phyloP scores from a whole-genome alignment of 2,888 invertebrate genomes.

The Cheilosia vernalis region DNA sequence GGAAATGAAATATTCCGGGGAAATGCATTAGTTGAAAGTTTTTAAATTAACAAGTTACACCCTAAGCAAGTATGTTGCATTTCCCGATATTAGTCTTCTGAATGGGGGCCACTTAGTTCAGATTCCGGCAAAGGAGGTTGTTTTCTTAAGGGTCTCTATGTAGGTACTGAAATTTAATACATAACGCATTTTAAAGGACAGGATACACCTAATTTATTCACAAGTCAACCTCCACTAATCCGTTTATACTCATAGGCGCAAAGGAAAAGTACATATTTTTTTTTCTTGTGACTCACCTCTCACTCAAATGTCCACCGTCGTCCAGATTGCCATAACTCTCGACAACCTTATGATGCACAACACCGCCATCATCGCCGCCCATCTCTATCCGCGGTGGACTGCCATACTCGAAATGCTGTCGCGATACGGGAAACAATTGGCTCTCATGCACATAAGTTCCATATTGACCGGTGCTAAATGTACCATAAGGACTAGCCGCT shows the following conservation, averaged over 20 bases:
- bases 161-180: too few relatives aligned
- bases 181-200: too few relatives aligned
- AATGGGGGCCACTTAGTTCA: background rate
- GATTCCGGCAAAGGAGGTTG: background rate
- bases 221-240: too few relatives aligned
- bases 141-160: background rate
- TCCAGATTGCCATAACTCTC: constrained; percentile 84
- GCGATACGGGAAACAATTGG: constrained; percentile 88
- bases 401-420: constrained; percentile 85
- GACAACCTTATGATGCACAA: constrained; percentile 83
- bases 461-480: constrained; percentile 87
- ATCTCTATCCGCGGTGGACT: constrained; percentile 83
- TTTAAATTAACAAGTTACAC: too few relatives aligned
- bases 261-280: background rate
- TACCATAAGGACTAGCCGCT: constrained; percentile 87
- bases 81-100: background rate
- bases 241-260: background rate
- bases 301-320: constrained; percentile 80
- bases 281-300: constrained; percentile 76
- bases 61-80: too few relatives aligned
- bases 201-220: too few relatives aligned
- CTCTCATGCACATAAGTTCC: constrained; percentile 89
- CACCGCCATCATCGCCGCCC: constrained; percentile 78
- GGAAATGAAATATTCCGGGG: too few relatives aligned
- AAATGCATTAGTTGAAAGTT: too few relatives aligned